Percentiles rank a stretch among this genome's conserved stretches.
Evolutionary conservation across 2,888 invertebrate genomes (phyloP).

Genomic region (Perithous albicinctus): DNA sequence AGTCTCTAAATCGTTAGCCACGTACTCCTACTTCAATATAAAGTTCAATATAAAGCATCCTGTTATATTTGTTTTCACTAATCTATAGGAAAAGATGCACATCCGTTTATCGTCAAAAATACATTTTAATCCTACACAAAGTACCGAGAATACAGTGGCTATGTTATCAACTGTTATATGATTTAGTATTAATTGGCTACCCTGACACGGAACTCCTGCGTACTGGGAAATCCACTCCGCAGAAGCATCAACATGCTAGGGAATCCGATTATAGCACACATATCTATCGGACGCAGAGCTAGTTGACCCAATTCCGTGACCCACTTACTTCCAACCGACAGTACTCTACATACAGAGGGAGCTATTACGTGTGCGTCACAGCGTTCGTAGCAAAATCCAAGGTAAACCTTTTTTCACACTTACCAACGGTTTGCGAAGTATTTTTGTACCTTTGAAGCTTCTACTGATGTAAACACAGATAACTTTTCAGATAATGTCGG

Average conservation of each 20-base stretch:
- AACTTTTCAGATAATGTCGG: too few relatives aligned
- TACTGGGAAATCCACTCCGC: conserved; percentile 28
- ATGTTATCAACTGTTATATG: conserved; percentile 17
- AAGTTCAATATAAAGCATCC: not conserved
- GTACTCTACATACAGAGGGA: not conserved
- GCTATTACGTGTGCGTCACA: conserved; percentile 32
- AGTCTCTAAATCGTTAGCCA: not conserved
- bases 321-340: conserved; percentile 42
- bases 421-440: not conserved
- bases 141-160: not conserved
- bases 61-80: not conserved
- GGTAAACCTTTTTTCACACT: not conserved
- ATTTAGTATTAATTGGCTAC: conserved; percentile 48
- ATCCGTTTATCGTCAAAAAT: not conserved
- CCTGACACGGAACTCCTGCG: conserved; percentile 49
- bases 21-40: not conserved
- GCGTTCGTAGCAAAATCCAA: not conserved
- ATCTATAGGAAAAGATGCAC: not conserved
- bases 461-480: too few relatives aligned
- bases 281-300: conserved; percentile 34
- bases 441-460: not conserved
- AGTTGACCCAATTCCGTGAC: conserved; percentile 62
- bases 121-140: not conserved
- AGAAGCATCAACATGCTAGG: not conserved
- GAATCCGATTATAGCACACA: conserved; percentile 52